phyloP scores from a whole-genome alignment of 2,888 invertebrate genomes.

The Morpho deidamia region DNA sequence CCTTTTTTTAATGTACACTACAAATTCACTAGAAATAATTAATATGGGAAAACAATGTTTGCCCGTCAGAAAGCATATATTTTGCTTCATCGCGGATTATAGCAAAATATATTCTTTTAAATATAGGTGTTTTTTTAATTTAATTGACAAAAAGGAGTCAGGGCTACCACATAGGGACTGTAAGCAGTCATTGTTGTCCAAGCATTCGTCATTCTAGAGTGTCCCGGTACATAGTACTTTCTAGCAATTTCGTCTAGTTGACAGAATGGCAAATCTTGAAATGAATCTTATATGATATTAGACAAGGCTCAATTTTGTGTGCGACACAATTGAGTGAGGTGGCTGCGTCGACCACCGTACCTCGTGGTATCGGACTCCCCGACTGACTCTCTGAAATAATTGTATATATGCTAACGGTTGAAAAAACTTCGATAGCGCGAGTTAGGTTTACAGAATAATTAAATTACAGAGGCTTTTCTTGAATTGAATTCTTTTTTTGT shows the following conservation, averaged over 20 bases:
- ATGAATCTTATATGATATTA: conserved; percentile 38
- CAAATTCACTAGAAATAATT: too few relatives aligned
- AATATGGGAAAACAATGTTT: too few relatives aligned
- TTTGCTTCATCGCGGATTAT: too few relatives aligned
- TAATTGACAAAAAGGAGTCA: conserved; percentile 49
- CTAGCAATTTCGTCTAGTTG: conserved; percentile 66
- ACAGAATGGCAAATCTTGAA: conserved; percentile 73
- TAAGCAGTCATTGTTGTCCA: conserved; percentile 49
- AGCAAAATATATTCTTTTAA: too few relatives aligned
- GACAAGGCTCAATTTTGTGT: conserved; percentile 43
- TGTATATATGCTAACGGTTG: conserved; percentile 34
- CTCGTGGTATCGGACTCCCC: conserved; percentile 57
- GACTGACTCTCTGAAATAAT: not conserved
- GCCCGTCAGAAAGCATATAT: too few relatives aligned
- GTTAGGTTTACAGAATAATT: conserved; percentile 30
- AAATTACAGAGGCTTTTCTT: conserved; percentile 27
- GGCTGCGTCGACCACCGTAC: conserved; percentile 49
- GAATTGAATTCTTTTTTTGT: too few relatives aligned
- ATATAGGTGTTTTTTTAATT: not conserved
- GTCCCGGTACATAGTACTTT: conserved; percentile 58
- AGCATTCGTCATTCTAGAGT: conserved; percentile 62
- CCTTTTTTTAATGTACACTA: too few relatives aligned
- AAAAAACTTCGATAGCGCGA: conserved; percentile 43
- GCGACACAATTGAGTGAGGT: conserved; percentile 44
- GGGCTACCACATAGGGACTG: conserved; percentile 50